Conservation (phyloP, 2,888 invertebrate species). For the Artemia sp. region DNA sequence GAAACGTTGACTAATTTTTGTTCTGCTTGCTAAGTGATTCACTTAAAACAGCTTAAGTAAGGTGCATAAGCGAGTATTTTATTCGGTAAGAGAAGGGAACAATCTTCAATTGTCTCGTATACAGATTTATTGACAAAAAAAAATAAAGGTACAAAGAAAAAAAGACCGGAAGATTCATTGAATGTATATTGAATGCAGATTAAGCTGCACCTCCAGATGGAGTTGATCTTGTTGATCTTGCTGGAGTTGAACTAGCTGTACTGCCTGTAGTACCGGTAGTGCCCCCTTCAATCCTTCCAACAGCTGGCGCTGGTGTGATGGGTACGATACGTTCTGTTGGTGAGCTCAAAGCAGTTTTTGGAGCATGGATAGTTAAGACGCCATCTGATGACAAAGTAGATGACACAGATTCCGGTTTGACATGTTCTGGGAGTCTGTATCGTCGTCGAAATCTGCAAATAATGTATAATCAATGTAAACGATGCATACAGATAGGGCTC, state of each 20-base stretch:
- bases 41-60: too few relatives aligned
- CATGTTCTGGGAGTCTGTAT: constrained; percentile 20
- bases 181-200: too few relatives aligned
- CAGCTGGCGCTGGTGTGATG: constrained; percentile 22
- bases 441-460: constrained; percentile 21
- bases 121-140: too few relatives aligned
- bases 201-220: too few relatives aligned
- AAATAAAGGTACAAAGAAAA: too few relatives aligned
- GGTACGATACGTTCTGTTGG: constrained; percentile 21
- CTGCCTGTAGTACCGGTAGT: neutral
- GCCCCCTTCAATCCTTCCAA: constrained; percentile 18
- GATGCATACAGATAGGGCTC: too few relatives aligned
- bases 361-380: constrained; percentile 21
- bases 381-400: constrained; percentile 22
- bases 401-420: constrained; percentile 22
- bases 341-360: constrained; percentile 19
- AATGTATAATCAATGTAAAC: neutral
- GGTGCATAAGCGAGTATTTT: too few relatives aligned
- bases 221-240: neutral
- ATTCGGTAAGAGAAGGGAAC: too few relatives aligned
- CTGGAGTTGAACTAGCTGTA: neutral
- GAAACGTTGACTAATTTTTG: too few relatives aligned
- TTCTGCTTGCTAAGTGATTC: too few relatives aligned
- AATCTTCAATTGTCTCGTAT: too few relatives aligned
- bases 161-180: too few relatives aligned